phyloP scores from a whole-genome alignment of 2,113 vertebrate species.

The Crotalus tigris region DNA sequence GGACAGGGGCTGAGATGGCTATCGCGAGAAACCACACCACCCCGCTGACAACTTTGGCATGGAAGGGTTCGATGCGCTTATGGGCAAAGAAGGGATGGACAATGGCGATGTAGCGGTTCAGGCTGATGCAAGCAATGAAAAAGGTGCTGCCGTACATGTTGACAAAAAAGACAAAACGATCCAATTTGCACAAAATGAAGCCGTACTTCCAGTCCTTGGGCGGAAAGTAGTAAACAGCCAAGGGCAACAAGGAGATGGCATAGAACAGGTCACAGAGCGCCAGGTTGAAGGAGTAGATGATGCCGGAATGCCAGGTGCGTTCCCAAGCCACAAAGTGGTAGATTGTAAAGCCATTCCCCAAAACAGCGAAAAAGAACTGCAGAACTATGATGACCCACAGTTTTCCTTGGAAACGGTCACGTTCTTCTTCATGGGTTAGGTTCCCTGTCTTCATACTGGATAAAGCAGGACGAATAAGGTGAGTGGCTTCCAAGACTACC shows the following conservation, averaged over 20 bases:
- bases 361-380: slow-evolving; percentile 26
- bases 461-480: background rate
- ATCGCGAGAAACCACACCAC: slow-evolving; percentile 66
- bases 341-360: slow-evolving; percentile 48
- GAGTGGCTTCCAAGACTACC: background rate
- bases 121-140: slow-evolving; percentile 81
- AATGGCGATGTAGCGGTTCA: slow-evolving; percentile 77
- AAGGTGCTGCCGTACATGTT: slow-evolving; percentile 78
- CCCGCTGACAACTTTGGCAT: slow-evolving; percentile 62
- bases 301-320: slow-evolving; percentile 72
- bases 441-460: background rate
- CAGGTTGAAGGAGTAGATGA: slow-evolving; percentile 78
- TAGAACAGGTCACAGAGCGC: slow-evolving; percentile 78
- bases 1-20: slow-evolving; percentile 65
- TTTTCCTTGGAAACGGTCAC: slow-evolving; percentile 24
- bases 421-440: fast-evolving
- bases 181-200: slow-evolving; percentile 61
- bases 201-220: slow-evolving; percentile 74
- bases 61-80: slow-evolving; percentile 59
- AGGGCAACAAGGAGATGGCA: slow-evolving; percentile 72
- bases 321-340: background rate
- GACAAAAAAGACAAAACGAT: slow-evolving; percentile 78
- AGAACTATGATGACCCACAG: slow-evolving; percentile 45
- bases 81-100: slow-evolving; percentile 73
- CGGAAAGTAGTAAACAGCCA: slow-evolving; percentile 66